Percentiles rank a stretch among this genome's conserved stretches.
These are phyloP conservation scores for Euzetes globulus DNA, from an alignment of 2,888 invertebrate genomes.

Conservation along the genomic window DNA sequence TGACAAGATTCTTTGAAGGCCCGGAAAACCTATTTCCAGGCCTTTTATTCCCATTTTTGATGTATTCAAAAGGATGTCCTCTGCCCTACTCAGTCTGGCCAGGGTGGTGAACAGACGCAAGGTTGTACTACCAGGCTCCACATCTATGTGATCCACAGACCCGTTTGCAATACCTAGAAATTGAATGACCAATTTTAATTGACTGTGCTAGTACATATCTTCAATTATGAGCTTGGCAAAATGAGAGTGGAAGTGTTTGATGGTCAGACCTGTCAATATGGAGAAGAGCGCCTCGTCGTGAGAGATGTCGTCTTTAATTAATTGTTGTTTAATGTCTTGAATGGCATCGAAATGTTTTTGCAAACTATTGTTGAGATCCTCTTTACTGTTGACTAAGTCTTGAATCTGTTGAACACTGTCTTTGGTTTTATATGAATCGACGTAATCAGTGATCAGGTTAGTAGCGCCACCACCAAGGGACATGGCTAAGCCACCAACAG, in stretches of 20 bases:
- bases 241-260: too few relatives aligned
- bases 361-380: neutral
- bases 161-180: too few relatives aligned
- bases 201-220: too few relatives aligned
- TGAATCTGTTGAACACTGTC: neutral
- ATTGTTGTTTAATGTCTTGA: neutral
- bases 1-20: neutral
- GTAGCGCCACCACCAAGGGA: neutral
- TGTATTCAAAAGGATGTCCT: neutral
- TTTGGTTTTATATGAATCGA: neutral
- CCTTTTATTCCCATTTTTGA: neutral
- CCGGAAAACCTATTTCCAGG: neutral
- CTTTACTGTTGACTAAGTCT: neutral
- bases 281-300: neutral
- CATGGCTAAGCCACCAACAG: neutral
- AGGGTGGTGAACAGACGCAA: too few relatives aligned
- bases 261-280: neutral
- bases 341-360: neutral
- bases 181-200: too few relatives aligned
- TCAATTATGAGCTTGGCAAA: too few relatives aligned
- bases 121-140: too few relatives aligned
- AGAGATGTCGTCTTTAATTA: neutral
- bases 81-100: too few relatives aligned
- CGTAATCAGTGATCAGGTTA: neutral
- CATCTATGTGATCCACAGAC: too few relatives aligned